Evolutionary conservation across 2,113 vertebrate species (phyloP).

Genomic region (Nannobrachium achirus): DNA sequence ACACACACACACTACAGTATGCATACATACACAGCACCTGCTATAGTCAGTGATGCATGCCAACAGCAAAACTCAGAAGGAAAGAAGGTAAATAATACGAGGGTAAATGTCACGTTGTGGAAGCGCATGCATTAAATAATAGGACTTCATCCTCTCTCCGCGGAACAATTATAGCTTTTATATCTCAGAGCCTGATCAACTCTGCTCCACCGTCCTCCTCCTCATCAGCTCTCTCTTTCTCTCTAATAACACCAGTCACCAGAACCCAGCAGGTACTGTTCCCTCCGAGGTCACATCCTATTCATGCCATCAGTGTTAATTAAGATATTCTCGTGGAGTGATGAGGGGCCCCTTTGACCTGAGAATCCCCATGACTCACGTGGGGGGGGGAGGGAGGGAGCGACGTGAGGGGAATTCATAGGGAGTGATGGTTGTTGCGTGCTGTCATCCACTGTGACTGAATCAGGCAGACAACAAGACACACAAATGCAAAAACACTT

Average conservation of each 20-base stretch:
- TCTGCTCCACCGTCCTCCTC: neutral
- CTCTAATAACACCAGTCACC: constrained; percentile 24
- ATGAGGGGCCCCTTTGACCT: constrained; percentile 53
- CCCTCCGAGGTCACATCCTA: constrained; percentile 45
- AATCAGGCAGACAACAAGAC: too few species aligned
- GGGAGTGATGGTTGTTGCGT: constrained; percentile 14
- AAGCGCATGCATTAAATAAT: too few species aligned
- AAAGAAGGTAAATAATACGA: neutral
- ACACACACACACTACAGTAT: neutral
- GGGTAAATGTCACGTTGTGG: too few species aligned
- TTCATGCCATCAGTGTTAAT: constrained; percentile 58
- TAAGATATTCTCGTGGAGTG: constrained; percentile 57
- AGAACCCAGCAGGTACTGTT: neutral
- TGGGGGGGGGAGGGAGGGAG: neutral
- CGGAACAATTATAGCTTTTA: neutral
- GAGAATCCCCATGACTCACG: constrained; percentile 29
- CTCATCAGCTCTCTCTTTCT: constrained; percentile 2
- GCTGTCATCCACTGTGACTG: neutral
- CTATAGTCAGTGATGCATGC: constrained; percentile 47
- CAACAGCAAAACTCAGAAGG: constrained; percentile 21
- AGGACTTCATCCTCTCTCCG: neutral
- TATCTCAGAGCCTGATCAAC: constrained; percentile 4
- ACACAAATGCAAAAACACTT: too few species aligned
- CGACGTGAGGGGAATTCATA: constrained; percentile 43
- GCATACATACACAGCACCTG: constrained; percentile 56